A percentile compares a stretch with the other conserved stretches of the same genome.
These are phyloP conservation scores for Copidosoma aretas DNA, from an alignment of 2,888 invertebrate species.

Conservation along the genomic window DNA sequence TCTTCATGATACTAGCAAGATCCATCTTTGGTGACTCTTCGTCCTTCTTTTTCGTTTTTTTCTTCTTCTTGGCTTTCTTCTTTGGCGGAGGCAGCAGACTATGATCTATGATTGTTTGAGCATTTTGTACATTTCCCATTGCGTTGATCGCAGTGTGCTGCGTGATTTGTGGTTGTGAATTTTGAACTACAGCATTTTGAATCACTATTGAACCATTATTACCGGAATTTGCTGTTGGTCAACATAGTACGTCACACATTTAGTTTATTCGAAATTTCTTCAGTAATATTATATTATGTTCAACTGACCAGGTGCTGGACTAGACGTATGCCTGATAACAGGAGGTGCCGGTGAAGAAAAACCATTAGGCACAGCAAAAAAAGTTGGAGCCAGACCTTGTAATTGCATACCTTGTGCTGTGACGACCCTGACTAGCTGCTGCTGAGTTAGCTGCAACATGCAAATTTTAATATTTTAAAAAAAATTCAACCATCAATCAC, in stretches of 20 bases:
- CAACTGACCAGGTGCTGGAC: slow-evolving; percentile 59
- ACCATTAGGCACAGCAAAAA: slow-evolving; percentile 61
- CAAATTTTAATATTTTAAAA: not conserved
- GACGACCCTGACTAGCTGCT: slow-evolving; percentile 69
- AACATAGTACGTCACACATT: slow-evolving; percentile 18
- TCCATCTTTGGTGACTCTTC: slow-evolving; percentile 67
- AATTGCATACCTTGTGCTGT: slow-evolving; percentile 70
- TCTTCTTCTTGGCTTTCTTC: slow-evolving; percentile 67
- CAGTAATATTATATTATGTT: not conserved
- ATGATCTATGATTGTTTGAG: slow-evolving; percentile 58
- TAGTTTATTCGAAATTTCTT: slow-evolving; percentile 12
- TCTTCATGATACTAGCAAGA: slow-evolving; percentile 76
- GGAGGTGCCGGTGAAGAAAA: slow-evolving; percentile 59
- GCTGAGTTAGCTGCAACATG: slow-evolving; percentile 61
- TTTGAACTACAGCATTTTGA: slow-evolving; percentile 61
- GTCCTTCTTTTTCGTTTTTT: slow-evolving; percentile 65
- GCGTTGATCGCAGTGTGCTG: slow-evolving; percentile 51
- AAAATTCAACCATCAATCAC: no score
- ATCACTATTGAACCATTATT: slow-evolving; percentile 58
- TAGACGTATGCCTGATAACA: slow-evolving; percentile 60
- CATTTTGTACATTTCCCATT: slow-evolving; percentile 48
- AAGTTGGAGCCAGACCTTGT: slow-evolving; percentile 61
- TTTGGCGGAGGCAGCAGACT: slow-evolving; percentile 62
- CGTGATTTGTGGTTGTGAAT: slow-evolving; percentile 57
- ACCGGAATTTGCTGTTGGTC: slow-evolving; percentile 53